Evolutionary conservation across 1,140 invertebrate species (phyloP), one percentile per base, ranked within the genome.

Genomic region (Contarinia nasturtii): DNA sequence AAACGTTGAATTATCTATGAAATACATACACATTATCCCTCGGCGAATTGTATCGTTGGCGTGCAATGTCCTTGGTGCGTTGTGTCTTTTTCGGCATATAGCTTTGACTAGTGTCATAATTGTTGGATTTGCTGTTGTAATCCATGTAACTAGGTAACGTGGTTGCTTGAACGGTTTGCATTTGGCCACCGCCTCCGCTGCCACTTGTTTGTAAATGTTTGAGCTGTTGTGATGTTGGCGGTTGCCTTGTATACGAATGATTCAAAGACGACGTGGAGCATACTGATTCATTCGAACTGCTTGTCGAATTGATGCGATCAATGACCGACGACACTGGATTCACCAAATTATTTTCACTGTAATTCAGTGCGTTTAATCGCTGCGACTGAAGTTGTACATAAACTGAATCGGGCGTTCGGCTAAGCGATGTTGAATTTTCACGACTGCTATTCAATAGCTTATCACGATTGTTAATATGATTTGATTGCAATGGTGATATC

Each of bases 281-380:
- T 5, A 82, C 74, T 15, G 79, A 82, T 62, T 82, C 80, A 58
- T 76, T 81, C 17, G 78, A 80, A 65, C 79, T 80, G 54, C 77
- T 80, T 0, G 76, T 77, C 7, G 65, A 57, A 62, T 46, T 63
- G 54, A 48, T 55, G 49, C 48, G 58, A 51, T 44, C 56, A 48
- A 3, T 55, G 53, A 44, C 22, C 41, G 41, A 43, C 18, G 41
- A 43, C 11, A 12, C 18, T 12, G 41, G 41, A 20, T 43, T n/a
- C 17, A 43, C 41, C 18, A 43, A 14, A 20, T 43, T 43, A 43
- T 21, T 43, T 43, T 43, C 41, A 21, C 41, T 43, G 18, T 43
- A 43, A 43, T 43, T 43, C 41, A 43, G 7, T 21, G 41, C n/a
- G 18, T 43, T 43, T 18, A 43, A 20, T 12, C 41, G 41, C 18